Base-by-base conservation (phyloP, 2,888 invertebrate genomes). In the Octonoba sinensis region DNA sequence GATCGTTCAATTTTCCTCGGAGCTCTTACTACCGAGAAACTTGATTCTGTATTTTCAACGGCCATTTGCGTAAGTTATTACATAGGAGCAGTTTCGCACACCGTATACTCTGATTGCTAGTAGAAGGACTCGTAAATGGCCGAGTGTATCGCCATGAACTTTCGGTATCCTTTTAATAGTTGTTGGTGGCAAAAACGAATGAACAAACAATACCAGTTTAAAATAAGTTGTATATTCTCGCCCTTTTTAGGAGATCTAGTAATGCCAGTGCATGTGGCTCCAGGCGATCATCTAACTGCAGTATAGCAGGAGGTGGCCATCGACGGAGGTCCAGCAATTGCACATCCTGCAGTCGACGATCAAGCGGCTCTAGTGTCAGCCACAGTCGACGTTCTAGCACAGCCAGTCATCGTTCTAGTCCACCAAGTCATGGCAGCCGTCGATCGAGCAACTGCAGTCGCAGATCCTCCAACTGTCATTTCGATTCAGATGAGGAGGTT, bases 371-470 rank as follows among this genome's bases (percentile, higher is more conserved):
- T 51, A 74, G 81, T 47, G 71, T 78, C 15, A 78, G 71, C 15
- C 78, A 78, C 65, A 76, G 76, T n/a, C 60, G 82, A 24, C 44
- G 82, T 22, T 77, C 76, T 12, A 82, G 81, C 70, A 70, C 69
- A 18, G 69, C 70, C 16, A 75, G 74, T 18, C 69, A 74, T 46
- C 67, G 72, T n/a, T 79, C 79, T 15, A 79, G 79, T 60, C 72
- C 72, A 0, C 72, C 72, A 0, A 73, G 74, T 36, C 74, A 65
- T 20, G 60, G 79, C 18, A 73, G 73, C 49, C 66, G 72, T 44
- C 46, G 79, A 16, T 79, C 81, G 22, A 81, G 81, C 70, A 81
- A 74, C 18, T 71, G 65, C 56, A 82, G 75, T 59, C 82, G 74
- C 49, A 56, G 82, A 54, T 75, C 75, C 13, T 82, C 82, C 18